phyloP scores from a whole-genome alignment of 2,797 vertebrate genomes.

The Selene dorsalis region DNA sequence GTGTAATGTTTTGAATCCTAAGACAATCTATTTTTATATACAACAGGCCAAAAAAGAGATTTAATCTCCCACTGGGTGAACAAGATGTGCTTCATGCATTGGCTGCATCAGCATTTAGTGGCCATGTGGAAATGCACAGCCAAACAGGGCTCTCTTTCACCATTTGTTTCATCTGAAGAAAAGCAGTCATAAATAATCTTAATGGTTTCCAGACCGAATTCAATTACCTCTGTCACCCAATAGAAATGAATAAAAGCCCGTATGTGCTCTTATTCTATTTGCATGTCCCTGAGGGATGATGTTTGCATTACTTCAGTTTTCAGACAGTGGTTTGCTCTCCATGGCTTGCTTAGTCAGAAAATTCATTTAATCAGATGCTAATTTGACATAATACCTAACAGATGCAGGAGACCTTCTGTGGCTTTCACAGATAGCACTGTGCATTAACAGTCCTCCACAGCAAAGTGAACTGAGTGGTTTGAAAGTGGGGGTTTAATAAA shows the following conservation, averaged over 20 bases:
- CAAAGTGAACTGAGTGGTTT: slow-evolving; percentile 54
- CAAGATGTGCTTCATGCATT: slow-evolving; percentile 34
- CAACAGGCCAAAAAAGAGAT: slow-evolving; percentile 52
- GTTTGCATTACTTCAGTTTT: slow-evolving; percentile 65
- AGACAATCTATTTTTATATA: slow-evolving; percentile 64
- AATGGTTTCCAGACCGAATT: slow-evolving; percentile 76
- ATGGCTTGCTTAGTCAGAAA: slow-evolving; percentile 63
- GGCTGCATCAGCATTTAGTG: slow-evolving; percentile 43
- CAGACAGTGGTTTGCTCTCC: slow-evolving; percentile 59
- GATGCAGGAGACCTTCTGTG: slow-evolving; percentile 61
- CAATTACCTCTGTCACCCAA: slow-evolving; percentile 75
- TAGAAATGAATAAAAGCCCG: slow-evolving; percentile 75
- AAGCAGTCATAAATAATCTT: slow-evolving; percentile 76
- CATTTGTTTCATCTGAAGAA: slow-evolving; percentile 54
- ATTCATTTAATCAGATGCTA: slow-evolving; percentile 72
- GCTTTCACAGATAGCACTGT: slow-evolving; percentile 62
- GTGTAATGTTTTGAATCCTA: slow-evolving; percentile 32
- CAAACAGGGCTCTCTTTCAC: slow-evolving; percentile 41
- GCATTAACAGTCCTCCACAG: slow-evolving; percentile 49
- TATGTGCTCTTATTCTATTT: slow-evolving; percentile 74
- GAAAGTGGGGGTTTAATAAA: slow-evolving; percentile 65
- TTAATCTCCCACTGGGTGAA: slow-evolving; percentile 44
- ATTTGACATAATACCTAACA: slow-evolving; percentile 71
- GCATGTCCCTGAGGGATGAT: slow-evolving; percentile 64
- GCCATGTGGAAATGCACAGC: slow-evolving; percentile 48